Base-by-base conservation (phyloP, 2,888 invertebrate species). In the Diplolepis rosae region DNA sequence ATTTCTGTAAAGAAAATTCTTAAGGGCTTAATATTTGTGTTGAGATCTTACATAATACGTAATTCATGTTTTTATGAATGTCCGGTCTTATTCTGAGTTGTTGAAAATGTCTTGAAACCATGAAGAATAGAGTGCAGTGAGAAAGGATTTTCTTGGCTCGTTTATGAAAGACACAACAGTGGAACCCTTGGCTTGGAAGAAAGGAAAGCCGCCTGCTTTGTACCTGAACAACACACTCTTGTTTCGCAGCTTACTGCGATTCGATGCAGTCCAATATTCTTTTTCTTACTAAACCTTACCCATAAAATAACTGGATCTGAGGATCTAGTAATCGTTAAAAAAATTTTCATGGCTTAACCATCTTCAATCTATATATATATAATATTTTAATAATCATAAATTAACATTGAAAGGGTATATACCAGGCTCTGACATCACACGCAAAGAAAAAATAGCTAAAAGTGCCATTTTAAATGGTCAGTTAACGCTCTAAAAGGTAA, bases 141-240 rank as follows among this genome's bases (percentile, higher is more conserved):
- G 61, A 24, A 61, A 39, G 61, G n/a, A 39, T 61, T 61, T 61
- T 61, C 61, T 39, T 39, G 22, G 61, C 35, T 61, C 61, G 39
- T 61, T 61, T 61, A 61, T 61, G 24, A 61, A 61, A 61, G 61
- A 61, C 61, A 61, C 39, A 61, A 61, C 39, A 61, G 61, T 35
- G 32, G 35, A 56, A 61, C 61, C 61, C 61, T 61, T 61, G 35
- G 39, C 24, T 39, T 61, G 35, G 39, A 32, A 56, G 61, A n/a
- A 61, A 35, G 28, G 5, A 56, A 56, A 56, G 56, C 35, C 56
- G 56, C 56, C 24, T 35, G 22, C 61, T 61, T 61, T 61, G 61
- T 61, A 61, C 22, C 24, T n/a, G 61, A 61, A 39, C 35, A 56
- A 35, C 30, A 35, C 30, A 61, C 35, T 61, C 61, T 61, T 24